phyloP scores from a whole-genome alignment of 2,113 vertebrate genomes.

The Chauna torquata region DNA sequence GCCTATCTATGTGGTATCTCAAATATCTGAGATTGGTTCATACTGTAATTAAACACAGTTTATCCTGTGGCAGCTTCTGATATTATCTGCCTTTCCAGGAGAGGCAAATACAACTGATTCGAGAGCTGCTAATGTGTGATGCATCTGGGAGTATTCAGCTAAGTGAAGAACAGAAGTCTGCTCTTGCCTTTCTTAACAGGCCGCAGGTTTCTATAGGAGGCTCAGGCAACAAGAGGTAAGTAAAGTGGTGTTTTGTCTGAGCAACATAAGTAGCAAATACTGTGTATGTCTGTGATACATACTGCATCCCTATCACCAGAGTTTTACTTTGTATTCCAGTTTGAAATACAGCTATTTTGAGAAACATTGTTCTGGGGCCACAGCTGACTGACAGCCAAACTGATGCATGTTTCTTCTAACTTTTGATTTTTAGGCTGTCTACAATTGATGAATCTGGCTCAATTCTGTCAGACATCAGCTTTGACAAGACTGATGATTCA shows the following conservation, averaged over 20 bases:
- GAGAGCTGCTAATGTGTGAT: slow-evolving; percentile 92
- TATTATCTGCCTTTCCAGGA: slow-evolving; percentile 78
- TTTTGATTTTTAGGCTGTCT: slow-evolving; percentile 78
- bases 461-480: slow-evolving; percentile 97
- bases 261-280: not conserved
- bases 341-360: not conserved
- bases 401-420: not conserved
- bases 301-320: not conserved
- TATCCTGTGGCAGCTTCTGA: slow-evolving; percentile 19
- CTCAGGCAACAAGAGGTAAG: slow-evolving; percentile 88
- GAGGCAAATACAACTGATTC: slow-evolving; percentile 93
- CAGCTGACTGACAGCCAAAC: not conserved
- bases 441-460: slow-evolving; percentile 97
- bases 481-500: slow-evolving; percentile 96
- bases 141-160: slow-evolving; percentile 92
- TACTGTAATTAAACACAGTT: not conserved
- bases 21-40: accelerated
- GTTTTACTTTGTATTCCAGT: not conserved
- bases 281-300: not conserved
- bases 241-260: not conserved
- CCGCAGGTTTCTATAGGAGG: slow-evolving; percentile 71
- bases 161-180: slow-evolving; percentile 94
- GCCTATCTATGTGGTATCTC: slow-evolving; percentile 1
- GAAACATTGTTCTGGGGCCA: not conserved
- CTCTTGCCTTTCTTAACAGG: slow-evolving; percentile 91